Conservation (phyloP, 2,888 invertebrate species). For the Saturnia pavonia region DNA sequence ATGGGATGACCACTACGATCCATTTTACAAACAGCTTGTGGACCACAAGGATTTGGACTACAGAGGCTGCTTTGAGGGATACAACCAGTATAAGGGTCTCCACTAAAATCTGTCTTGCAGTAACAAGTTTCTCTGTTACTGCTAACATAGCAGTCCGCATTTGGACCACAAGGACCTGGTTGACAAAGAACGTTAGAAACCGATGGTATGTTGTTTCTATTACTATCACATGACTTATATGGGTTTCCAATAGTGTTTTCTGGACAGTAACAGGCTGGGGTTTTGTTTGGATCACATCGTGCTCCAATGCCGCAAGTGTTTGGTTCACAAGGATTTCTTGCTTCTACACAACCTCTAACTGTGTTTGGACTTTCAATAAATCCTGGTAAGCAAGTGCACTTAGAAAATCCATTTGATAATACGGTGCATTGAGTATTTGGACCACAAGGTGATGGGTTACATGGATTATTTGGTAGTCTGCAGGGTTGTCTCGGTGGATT, state of each 20-base stretch:
- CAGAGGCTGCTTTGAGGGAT: constrained; percentile 87
- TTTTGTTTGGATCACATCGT: constrained; percentile 88
- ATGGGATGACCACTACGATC: constrained; percentile 86
- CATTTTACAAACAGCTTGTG: constrained; percentile 87
- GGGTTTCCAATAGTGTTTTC: constrained; percentile 91
- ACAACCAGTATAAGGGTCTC: constrained; percentile 91
- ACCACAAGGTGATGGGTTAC: constrained; percentile 93
- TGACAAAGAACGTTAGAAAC: constrained; percentile 83
- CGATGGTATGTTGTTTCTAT: constrained; percentile 78
- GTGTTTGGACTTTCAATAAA: constrained; percentile 94
- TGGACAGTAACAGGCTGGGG: constrained; percentile 93
- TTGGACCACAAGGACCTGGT: constrained; percentile 91
- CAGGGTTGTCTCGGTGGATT: constrained; percentile 89
- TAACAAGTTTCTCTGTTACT: constrained; percentile 92
- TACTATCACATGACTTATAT: constrained; percentile 85
- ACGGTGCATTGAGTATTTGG: constrained; percentile 93
- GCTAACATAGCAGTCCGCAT: constrained; percentile 92
- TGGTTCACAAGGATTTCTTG: constrained; percentile 90
- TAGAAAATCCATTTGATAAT: constrained; percentile 89
- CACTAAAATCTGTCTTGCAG: constrained; percentile 88
- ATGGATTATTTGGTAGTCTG: constrained; percentile 88
- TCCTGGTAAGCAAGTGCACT: constrained; percentile 92
- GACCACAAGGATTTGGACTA: constrained; percentile 90
- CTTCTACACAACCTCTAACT: constrained; percentile 90
- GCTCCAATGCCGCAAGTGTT: constrained; percentile 91